Percentiles rank a stretch among this genome's conserved stretches.
Conservation (phyloP, 2,888 invertebrate species). For the Neria commutata region DNA sequence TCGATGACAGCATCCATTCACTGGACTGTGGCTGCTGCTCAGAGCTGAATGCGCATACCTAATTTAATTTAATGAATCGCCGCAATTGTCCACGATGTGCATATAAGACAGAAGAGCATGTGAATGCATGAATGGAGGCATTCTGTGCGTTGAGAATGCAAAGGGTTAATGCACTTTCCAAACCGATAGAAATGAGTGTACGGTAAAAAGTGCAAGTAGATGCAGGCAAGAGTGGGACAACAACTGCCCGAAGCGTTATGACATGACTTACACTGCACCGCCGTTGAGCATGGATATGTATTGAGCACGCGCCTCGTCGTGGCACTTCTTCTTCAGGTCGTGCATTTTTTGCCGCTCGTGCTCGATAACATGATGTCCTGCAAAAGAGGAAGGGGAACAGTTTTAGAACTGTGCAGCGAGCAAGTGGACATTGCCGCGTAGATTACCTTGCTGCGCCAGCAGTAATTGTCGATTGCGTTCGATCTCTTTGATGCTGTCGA, state of each 20-base stretch:
- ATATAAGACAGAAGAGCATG: too few species aligned
- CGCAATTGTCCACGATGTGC: slow-evolving; percentile 14
- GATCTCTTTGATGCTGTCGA: slow-evolving; percentile 87
- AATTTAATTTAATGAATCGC: slow-evolving; percentile 26
- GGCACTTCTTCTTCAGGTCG: slow-evolving; percentile 83
- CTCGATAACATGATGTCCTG: slow-evolving; percentile 90
- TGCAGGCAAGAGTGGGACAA: too few species aligned
- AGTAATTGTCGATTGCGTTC: slow-evolving; percentile 85
- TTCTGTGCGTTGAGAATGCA: too few species aligned
- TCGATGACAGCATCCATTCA: too few species aligned
- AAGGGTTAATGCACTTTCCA: too few species aligned
- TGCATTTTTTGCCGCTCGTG: slow-evolving; percentile 87
- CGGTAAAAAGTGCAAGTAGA: too few species aligned
- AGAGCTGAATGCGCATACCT: background rate
- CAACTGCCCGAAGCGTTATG: too few species aligned
- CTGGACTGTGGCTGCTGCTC: too few species aligned
- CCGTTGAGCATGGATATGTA: slow-evolving; percentile 69
- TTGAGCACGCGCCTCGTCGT: slow-evolving; percentile 86
- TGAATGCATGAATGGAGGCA: too few species aligned
- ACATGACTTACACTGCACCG: slow-evolving; percentile 40
- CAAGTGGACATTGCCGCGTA: background rate
- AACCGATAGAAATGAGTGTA: too few species aligned
- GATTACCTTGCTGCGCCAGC: slow-evolving; percentile 85
- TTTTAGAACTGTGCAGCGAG: background rate
- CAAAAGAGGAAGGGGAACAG: slow-evolving; percentile 3